phyloP scores from a whole-genome alignment of 2,888 invertebrate species.

The Pollenia griseotomentosa region DNA sequence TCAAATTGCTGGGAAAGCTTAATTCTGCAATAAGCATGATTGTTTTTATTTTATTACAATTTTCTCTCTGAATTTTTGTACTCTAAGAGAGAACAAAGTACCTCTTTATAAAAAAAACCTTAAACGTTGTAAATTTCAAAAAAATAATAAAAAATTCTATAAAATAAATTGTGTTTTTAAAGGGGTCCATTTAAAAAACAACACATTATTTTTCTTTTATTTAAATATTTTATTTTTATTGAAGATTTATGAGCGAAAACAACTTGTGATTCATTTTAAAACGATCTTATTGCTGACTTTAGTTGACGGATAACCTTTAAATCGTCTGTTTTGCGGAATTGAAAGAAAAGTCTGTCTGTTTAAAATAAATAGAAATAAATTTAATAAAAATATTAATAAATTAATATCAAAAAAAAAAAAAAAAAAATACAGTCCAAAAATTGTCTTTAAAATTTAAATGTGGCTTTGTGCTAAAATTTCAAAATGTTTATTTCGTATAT shows the following conservation, averaged over 20 bases:
- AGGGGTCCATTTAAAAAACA: slow-evolving; percentile 29
- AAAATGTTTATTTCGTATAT: slow-evolving; percentile 70
- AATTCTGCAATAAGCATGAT: slow-evolving; percentile 3
- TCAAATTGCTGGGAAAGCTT: slow-evolving; percentile 29
- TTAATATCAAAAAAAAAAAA: not conserved
- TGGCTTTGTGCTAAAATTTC: not conserved
- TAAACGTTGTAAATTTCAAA: slow-evolving; percentile 46
- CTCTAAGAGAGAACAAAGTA: not conserved
- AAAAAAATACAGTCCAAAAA: not conserved
- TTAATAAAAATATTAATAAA: not conserved
- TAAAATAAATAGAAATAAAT: not conserved
- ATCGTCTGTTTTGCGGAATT: slow-evolving; percentile 36
- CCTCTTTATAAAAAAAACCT: slow-evolving; percentile 25
- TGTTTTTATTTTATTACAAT: slow-evolving; percentile 26
- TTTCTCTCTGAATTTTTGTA: slow-evolving; percentile 17
- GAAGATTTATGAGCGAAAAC: slow-evolving; percentile 26
- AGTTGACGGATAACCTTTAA: slow-evolving; percentile 63
- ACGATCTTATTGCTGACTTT: slow-evolving; percentile 40
- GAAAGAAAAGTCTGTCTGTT: not conserved
- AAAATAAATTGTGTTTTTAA: slow-evolving; percentile 34
- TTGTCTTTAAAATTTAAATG: slow-evolving; percentile 46
- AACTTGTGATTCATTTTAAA: slow-evolving; percentile 49
- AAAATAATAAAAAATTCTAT: slow-evolving; percentile 25
- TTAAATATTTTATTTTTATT: slow-evolving; percentile 28
- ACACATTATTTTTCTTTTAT: slow-evolving; percentile 3